Evolutionary conservation across 53 echinoderm and acorn worm species (phyloP), one percentile per base, ranked within the genome.

Genomic region (Crossaster papposus): DNA sequence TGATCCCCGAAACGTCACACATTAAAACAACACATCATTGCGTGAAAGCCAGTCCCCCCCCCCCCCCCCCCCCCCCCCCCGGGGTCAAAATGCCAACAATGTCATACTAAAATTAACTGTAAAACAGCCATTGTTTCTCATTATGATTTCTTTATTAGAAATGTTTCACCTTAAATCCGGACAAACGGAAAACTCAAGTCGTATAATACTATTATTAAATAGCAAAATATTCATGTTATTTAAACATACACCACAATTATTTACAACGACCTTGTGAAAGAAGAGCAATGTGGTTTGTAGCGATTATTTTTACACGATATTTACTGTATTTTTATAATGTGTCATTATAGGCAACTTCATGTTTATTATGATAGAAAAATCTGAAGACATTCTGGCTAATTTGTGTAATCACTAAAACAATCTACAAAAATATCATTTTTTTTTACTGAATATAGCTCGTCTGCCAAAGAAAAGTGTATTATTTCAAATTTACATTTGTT

Each of bases 161-260:
- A 80, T 51, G 51, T 36, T 18, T 65, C 65, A 36, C 65, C 64
- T 82, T 29, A 44, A 51, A 72, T 83, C 30, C 14, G 84, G 84
- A 71, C 84, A 83, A 83, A 83, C 32, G 34, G 12, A 51, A 52
- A 29, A 70, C 64, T 20, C 71, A 37, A 44, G n/a, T 79, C 28
- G 79, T 83, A 23, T 70, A n/a, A 18, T 70, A 70, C n/a, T n/a
- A n/a, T n/a, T n/a, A n/a, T 44, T 54, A 30, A 10, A 80, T 83
- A 83, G 51, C 70, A 83, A 83, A 83, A 83, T 65, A 83, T 83
- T 30, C 30, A 31, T 83, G 38, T 83, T 70, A 83, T 58, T 83
- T 23, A 26, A 82, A 65, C 70, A 26, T 36, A 51, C 72, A 83
- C 84, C 84, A 83, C 84, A 83, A 71, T 36, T 83, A 83, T 83